A percentile compares a stretch with the other conserved stretches of the same genome.
These are phyloP conservation scores for Drosophila macrothrix DNA, from an alignment of 2,888 invertebrate genomes.

Conservation along the genomic window DNA sequence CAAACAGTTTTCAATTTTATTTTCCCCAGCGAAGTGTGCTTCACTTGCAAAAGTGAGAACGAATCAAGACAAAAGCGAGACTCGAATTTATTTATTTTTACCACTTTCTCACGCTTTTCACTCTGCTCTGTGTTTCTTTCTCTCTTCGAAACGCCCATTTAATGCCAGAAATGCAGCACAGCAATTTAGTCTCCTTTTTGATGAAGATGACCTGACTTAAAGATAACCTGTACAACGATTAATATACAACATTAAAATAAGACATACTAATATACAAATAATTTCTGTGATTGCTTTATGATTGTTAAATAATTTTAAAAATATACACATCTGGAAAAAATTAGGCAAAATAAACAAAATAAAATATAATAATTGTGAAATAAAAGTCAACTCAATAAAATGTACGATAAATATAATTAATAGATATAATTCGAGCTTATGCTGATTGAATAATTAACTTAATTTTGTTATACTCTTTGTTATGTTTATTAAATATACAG, in stretches of 20 bases:
- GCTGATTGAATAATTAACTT: background rate
- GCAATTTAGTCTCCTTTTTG: background rate
- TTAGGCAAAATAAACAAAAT: background rate
- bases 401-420: background rate
- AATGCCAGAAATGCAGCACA: constrained; percentile 4
- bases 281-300: background rate
- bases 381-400: background rate
- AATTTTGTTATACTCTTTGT: background rate
- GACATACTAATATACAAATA: background rate
- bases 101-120: constrained; percentile 15
- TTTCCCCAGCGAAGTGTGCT: constrained; percentile 25
- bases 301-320: background rate
- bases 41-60: constrained; percentile 34
- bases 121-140: no score
- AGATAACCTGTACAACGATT: background rate
- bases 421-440: background rate
- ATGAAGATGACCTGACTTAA: constrained; percentile 4
- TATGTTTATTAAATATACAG: background rate
- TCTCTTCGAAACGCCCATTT: constrained; percentile 3
- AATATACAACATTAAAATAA: background rate
- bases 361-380: background rate
- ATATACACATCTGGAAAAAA: background rate
- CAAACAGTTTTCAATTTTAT: constrained; percentile 49
- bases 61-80: constrained; percentile 11
- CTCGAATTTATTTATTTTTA: constrained; percentile 29